phyloP scores from a whole-genome alignment of 2,113 vertebrate genomes.

The Oreochromis niloticus region DNA sequence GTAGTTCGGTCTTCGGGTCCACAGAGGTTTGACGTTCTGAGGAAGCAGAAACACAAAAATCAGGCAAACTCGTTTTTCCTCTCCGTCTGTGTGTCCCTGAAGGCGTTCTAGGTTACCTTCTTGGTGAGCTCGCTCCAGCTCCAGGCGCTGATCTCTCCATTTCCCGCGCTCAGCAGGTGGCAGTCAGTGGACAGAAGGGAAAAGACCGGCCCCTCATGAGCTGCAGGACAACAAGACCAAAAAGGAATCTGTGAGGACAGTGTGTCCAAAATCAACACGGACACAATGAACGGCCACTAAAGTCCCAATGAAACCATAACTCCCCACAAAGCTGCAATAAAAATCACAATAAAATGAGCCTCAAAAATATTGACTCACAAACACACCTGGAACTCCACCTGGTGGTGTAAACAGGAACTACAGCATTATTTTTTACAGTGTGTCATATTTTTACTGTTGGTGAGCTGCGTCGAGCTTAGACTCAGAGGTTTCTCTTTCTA shows the following conservation, averaged over 20 bases:
- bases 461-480: too few relatives aligned
- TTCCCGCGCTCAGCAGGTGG: slow-evolving; percentile 81
- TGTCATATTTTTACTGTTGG: too few relatives aligned
- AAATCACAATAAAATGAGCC: not conserved
- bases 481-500: too few relatives aligned
- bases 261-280: not conserved
- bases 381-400: not conserved
- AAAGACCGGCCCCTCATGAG: slow-evolving; percentile 82
- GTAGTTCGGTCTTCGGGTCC: slow-evolving; percentile 78
- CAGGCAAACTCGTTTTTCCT: not conserved
- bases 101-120: slow-evolving; percentile 62
- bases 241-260: not conserved
- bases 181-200: slow-evolving; percentile 78
- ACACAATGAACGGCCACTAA: not conserved
- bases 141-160: slow-evolving; percentile 85
- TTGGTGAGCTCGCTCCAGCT: slow-evolving; percentile 84
- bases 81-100: not conserved
- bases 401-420: not conserved
- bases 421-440: not conserved
- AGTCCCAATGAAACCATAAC: not conserved
- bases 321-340: not conserved
- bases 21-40: slow-evolving; percentile 78
- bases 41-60: not conserved
- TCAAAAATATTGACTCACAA: not conserved
- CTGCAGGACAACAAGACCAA: slow-evolving; percentile 41